Evolutionary conservation across 2,113 vertebrate species (phyloP), one percentile per base, ranked within the genome.

Genomic region (Girardinichthys multiradiatus): DNA sequence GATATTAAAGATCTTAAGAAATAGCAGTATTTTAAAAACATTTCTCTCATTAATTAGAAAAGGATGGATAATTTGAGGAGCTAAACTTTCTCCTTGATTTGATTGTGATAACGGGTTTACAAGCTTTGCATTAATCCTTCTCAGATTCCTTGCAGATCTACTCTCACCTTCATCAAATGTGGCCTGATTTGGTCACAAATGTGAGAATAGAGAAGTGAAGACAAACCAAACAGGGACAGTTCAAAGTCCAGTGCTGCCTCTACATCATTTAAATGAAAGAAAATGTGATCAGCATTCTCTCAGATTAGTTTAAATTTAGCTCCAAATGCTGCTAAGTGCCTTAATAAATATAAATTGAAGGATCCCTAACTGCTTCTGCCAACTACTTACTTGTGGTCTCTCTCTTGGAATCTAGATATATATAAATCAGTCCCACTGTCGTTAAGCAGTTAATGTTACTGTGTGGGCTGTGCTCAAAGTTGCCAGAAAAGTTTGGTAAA

Each of bases 61-160:
- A 24, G 13, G 21, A 1, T 1, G 2, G 29, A 64, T 57, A n/a
- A 30, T 33, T 19, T n/a, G 19, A 58, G 51, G 24, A 45, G 64
- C 10, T 4, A 31, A 51, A 78, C 45, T 45, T 73, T 79, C 54
- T 17, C 33, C 35, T 21, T 89, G 66, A 90, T 87, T 74, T 68
- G 19, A 88, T 90, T 86, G 85, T 2, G 26, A 86, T 80, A 84
- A 87, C 86, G 73, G 80, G 74, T 73, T 87, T 87, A 90, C 82
- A 87, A 80, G 90, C 26, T 72, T 73, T 28, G 27, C 17, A 26
- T 61, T 77, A 61, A 81, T 80, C 64, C 1, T 30, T 42, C 54
- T 75, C 60, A 80, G 4, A 64, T 39, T 54, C 9, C n/a, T 45
- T 63, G 19, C 48, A 71, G 68, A 57, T 8, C 14, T 4, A 59